Evolutionary conservation across 2,888 invertebrate genomes (phyloP).

Genomic region (Epistrophe eligans): DNA sequence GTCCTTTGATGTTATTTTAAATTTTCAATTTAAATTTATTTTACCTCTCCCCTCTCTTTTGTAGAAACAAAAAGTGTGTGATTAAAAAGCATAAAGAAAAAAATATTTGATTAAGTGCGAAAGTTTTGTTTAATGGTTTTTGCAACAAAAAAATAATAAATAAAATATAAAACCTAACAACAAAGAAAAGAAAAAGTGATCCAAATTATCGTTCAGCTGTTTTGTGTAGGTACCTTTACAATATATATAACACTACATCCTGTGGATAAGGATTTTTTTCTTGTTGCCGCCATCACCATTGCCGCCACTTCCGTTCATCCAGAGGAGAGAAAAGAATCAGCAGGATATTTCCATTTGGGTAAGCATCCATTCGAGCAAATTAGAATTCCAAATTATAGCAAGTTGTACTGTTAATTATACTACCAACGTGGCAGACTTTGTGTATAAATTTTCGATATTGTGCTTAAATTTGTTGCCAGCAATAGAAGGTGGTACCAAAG

Average conservation of each 20-base stretch:
- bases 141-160: background rate
- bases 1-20: constrained; percentile 42
- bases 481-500: constrained; percentile 3
- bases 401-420: constrained; percentile 69
- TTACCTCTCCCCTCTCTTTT: background rate
- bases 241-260: constrained; percentile 11
- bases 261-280: constrained; percentile 57
- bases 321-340: constrained; percentile 17
- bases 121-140: constrained; percentile 11
- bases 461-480: constrained; percentile 3
- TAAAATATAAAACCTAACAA: constrained; percentile 19
- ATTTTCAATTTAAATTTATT: constrained; percentile 55
- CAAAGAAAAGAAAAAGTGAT: constrained; percentile 31
- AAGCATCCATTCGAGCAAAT: constrained; percentile 65
- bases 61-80: constrained; percentile 39
- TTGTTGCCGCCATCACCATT: background rate
- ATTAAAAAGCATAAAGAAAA: constrained; percentile 18
- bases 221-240: constrained; percentile 11
- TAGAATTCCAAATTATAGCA: constrained; percentile 65
- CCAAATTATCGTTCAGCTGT: constrained; percentile 18
- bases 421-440: background rate
- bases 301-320: background rate
- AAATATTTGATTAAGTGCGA: constrained; percentile 35
- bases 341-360: constrained; percentile 68
- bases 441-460: constrained; percentile 6